Evolutionary conservation across 2,888 invertebrate species (phyloP).

Genomic region (Uropetala carovei): DNA sequence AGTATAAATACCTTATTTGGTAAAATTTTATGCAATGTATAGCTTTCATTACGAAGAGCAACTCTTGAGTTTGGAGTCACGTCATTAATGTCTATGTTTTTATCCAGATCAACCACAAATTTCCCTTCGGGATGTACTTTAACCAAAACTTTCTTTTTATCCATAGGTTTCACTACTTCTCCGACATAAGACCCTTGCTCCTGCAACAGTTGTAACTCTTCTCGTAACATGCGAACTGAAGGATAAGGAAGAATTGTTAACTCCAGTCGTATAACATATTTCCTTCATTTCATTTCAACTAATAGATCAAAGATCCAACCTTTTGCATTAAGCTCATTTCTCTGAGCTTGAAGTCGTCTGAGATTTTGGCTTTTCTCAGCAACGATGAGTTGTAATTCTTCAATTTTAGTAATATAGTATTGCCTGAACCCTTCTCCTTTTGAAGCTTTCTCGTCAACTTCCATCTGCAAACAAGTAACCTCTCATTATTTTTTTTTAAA

Average conservation of each 20-base stretch:
- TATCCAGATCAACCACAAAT: slow-evolving; percentile 99
- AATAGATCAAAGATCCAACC: slow-evolving; percentile 77
- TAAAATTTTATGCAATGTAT: slow-evolving; percentile 98
- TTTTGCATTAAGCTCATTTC: slow-evolving; percentile 99
- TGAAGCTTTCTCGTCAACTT: slow-evolving; percentile 80
- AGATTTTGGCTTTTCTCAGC: slow-evolving; percentile 99
- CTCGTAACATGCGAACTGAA: slow-evolving; percentile 95
- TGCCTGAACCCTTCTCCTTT: slow-evolving; percentile 94
- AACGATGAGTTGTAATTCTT: slow-evolving; percentile 95
- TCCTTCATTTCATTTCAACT: not conserved
- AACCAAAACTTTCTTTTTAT: slow-evolving; percentile 99
- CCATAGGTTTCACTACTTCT: slow-evolving; percentile 99
- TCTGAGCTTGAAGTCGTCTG: slow-evolving; percentile 96
- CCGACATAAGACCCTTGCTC: slow-evolving; percentile 99
- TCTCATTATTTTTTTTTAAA: too few relatives aligned
- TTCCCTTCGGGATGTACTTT: slow-evolving; percentile 99
- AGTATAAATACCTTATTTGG: slow-evolving; percentile 88
- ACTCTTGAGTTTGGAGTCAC: slow-evolving; percentile 98
- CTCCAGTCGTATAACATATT: not conserved
- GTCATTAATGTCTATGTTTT: slow-evolving; percentile 98
- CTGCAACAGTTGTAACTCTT: slow-evolving; percentile 94
- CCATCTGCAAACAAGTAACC: slow-evolving; percentile 79
- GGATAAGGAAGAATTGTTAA: slow-evolving; percentile 66
- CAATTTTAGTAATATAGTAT: slow-evolving; percentile 98
- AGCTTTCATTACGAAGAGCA: slow-evolving; percentile 98